Percentiles rank a stretch among this genome's conserved stretches.
These are phyloP conservation scores for Leucoma salicis DNA, from an alignment of 2,888 invertebrate genomes.

Conservation along the genomic window DNA sequence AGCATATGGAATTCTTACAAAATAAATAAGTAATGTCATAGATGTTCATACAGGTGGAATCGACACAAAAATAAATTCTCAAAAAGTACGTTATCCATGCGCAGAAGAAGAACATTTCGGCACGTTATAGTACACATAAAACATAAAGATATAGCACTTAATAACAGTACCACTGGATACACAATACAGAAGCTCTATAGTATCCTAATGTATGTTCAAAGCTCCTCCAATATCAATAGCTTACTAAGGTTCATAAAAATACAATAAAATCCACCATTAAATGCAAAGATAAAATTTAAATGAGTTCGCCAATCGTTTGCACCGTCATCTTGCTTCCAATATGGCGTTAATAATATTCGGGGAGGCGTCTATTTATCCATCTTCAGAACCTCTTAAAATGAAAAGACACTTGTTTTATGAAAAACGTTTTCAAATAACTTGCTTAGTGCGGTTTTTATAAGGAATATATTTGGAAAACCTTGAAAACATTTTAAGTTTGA, in stretches of 20 bases:
- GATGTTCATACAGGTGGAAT: too few relatives aligned
- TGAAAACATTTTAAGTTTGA: too few relatives aligned
- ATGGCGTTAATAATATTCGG: conserved; percentile 17
- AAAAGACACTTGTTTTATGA: conserved; percentile 6
- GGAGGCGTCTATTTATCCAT: conserved; percentile 6
- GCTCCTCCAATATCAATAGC: not conserved
- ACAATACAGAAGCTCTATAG: too few relatives aligned
- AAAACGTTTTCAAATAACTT: not conserved
- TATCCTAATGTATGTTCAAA: not conserved
- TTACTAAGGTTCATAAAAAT: not conserved
- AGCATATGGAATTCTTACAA: too few relatives aligned
- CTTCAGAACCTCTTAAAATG: conserved; percentile 7
- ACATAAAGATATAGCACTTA: too few relatives aligned
- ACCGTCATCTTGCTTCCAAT: conserved; percentile 1
- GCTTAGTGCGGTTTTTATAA: not conserved
- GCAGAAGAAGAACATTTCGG: too few relatives aligned
- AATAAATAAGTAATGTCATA: too few relatives aligned
- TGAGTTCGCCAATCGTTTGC: not conserved
- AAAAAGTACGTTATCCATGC: too few relatives aligned
- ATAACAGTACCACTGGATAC: too few relatives aligned
- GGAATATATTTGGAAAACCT: not conserved
- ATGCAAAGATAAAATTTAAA: not conserved
- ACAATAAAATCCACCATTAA: not conserved
- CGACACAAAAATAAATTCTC: too few relatives aligned
- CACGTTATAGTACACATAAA: too few relatives aligned